A percentile compares a stretch with the other conserved stretches of the same genome.
Evolutionary conservation across 2,797 vertebrate species (phyloP).

Genomic region (Lycodopsis pacificus): DNA sequence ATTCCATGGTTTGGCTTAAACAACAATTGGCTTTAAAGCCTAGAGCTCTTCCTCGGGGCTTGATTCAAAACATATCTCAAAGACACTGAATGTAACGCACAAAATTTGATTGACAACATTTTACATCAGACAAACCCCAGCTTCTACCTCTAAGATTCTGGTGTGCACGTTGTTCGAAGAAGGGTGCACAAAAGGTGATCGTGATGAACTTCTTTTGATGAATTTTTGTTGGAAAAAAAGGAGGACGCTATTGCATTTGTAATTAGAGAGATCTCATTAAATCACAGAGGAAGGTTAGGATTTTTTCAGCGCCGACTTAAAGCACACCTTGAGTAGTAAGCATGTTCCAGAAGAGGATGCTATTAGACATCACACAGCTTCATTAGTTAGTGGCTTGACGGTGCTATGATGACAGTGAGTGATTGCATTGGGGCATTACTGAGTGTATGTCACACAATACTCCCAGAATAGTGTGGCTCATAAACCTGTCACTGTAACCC

Average conservation of each 20-base stretch:
- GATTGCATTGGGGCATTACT: neutral
- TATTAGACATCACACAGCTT: neutral
- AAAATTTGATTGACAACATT: neutral
- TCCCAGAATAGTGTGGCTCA: constrained; percentile 44
- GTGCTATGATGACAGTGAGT: neutral
- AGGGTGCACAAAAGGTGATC: neutral
- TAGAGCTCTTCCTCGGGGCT: neutral
- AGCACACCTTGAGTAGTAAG: neutral
- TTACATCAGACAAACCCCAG: neutral
- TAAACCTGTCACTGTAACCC: constrained; percentile 23
- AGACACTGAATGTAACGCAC: neutral
- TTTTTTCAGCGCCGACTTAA: neutral
- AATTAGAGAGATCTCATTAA: neutral
- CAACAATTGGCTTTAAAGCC: neutral
- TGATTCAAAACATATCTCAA: neutral
- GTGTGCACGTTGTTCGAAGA: neutral
- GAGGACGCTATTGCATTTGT: neutral
- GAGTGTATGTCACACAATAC: constrained; percentile 2
- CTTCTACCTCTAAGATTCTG: neutral
- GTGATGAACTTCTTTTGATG: neutral
- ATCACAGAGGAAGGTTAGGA: neutral
- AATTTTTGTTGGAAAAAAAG: neutral
- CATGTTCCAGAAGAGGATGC: neutral
- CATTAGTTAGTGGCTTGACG: constrained; percentile 20
- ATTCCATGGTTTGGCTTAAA: neutral